phyloP scores from a whole-genome alignment of 2,888 invertebrate species.

The Conistra vaccinii region DNA sequence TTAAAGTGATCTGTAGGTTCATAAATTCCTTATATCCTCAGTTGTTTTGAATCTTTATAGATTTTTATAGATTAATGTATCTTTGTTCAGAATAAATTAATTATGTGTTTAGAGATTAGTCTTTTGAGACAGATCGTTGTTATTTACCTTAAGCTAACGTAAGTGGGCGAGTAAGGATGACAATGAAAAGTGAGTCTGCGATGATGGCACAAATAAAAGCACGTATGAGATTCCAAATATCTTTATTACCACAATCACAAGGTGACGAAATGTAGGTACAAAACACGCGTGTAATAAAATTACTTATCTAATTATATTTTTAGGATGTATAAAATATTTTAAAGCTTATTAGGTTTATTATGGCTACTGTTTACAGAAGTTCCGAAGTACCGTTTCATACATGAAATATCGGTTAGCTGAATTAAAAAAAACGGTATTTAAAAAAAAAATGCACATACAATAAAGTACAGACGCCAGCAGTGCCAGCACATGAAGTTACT shows the following conservation, averaged over 20 bases:
- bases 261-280: constrained; percentile 1
- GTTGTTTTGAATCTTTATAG: background rate
- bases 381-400: background rate
- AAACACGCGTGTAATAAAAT: constrained; percentile 7
- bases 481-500: too few relatives aligned
- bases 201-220: constrained; percentile 58
- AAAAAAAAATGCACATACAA: background rate
- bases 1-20: background rate
- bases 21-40: constrained; percentile 3
- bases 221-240: constrained; percentile 40
- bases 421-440: background rate
- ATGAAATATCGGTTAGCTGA: background rate
- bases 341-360: constrained; percentile 21
- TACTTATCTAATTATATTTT: constrained; percentile 21
- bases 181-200: constrained; percentile 30
- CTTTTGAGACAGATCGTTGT: constrained; percentile 35
- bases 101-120: constrained; percentile 21
- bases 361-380: constrained; percentile 19
- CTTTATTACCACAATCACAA: constrained; percentile 53
- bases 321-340: constrained; percentile 4
- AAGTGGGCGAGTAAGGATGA: constrained; percentile 32
- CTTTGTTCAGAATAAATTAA: constrained; percentile 15
- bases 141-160: constrained; percentile 9
- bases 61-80: constrained; percentile 19
- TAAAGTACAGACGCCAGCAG: too few relatives aligned